These are phyloP conservation scores for Tokudaia muenninki DNA, from an alignment of 2,797 vertebrate species.

Conservation along the genomic window DNA sequence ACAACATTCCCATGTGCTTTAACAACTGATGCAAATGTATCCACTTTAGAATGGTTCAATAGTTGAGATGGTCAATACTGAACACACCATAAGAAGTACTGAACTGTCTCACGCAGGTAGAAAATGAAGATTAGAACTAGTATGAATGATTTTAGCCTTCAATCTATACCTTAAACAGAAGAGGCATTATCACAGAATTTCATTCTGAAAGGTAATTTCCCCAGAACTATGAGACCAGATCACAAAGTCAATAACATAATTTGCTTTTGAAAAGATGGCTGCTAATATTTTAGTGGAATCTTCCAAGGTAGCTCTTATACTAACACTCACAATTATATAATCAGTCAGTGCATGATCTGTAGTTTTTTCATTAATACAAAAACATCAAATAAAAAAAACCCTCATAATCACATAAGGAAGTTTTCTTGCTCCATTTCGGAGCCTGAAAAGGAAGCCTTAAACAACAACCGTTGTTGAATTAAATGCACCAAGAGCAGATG, in stretches of 20 bases:
- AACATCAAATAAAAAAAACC: not conserved
- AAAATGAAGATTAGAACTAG: slow-evolving; percentile 19
- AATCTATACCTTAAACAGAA: slow-evolving; percentile 23
- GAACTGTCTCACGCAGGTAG: not conserved
- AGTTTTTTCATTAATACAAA: not conserved
- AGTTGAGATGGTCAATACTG: not conserved
- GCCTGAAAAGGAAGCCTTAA: not conserved
- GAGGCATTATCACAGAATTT: not conserved
- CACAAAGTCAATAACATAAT: not conserved
- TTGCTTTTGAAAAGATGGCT: not conserved
- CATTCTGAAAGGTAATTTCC: slow-evolving; percentile 40
- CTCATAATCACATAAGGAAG: not conserved
- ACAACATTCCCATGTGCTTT: not conserved
- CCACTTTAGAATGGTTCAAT: not conserved
- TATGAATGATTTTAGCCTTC: not conserved
- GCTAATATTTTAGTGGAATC: not conserved
- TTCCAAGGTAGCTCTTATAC: not conserved
- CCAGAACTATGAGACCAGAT: not conserved
- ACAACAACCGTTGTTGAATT: not conserved
- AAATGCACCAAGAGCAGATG: not conserved
- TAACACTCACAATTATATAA: not conserved
- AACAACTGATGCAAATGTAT: not conserved
- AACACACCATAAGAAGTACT: not conserved
- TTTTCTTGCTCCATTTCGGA: not conserved
- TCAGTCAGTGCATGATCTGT: not conserved